These are phyloP conservation scores for Hyphantria cunea DNA, from an alignment of 1,140 invertebrate species.

Conservation along the genomic window DNA sequence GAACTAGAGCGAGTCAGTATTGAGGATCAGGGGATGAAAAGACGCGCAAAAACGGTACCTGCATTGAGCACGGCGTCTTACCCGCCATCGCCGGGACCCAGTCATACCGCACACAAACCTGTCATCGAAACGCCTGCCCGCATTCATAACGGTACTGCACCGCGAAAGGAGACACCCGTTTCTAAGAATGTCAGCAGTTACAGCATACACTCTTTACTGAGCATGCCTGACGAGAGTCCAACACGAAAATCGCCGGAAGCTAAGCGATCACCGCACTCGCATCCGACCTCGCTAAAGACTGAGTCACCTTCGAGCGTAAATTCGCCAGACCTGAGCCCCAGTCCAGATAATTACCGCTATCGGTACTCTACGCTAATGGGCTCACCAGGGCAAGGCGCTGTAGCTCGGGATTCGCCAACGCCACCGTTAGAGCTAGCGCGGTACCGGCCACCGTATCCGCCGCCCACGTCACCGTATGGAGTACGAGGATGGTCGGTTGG, in stretches of 20 bases:
- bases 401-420: slow-evolving; percentile 46
- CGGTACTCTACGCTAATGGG: slow-evolving; percentile 56
- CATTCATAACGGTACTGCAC: slow-evolving; percentile 50
- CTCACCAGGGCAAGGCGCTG: slow-evolving; percentile 29
- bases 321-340: slow-evolving; percentile 72
- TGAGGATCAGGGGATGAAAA: slow-evolving; percentile 82
- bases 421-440: slow-evolving; percentile 41
- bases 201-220: slow-evolving; percentile 89
- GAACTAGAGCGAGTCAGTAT: slow-evolving; percentile 88
- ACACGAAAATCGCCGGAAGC: slow-evolving; percentile 57
- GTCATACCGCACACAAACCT: slow-evolving; percentile 48
- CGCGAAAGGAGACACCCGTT: slow-evolving; percentile 50
- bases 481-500: slow-evolving; percentile 33
- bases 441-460: slow-evolving; percentile 38
- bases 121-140: slow-evolving; percentile 38
- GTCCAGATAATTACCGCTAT: slow-evolving; percentile 65
- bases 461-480: slow-evolving; percentile 52
- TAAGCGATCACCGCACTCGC: slow-evolving; percentile 62
- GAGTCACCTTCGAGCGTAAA: slow-evolving; percentile 67
- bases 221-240: slow-evolving; percentile 74
- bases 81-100: slow-evolving; percentile 66
- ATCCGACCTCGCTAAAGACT: slow-evolving; percentile 61
- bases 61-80: slow-evolving; percentile 68
- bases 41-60: slow-evolving; percentile 76
- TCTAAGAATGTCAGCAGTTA: slow-evolving; percentile 86